Base-by-base conservation (phyloP, 1,140 invertebrate species). In the Lucilia cuprina region DNA sequence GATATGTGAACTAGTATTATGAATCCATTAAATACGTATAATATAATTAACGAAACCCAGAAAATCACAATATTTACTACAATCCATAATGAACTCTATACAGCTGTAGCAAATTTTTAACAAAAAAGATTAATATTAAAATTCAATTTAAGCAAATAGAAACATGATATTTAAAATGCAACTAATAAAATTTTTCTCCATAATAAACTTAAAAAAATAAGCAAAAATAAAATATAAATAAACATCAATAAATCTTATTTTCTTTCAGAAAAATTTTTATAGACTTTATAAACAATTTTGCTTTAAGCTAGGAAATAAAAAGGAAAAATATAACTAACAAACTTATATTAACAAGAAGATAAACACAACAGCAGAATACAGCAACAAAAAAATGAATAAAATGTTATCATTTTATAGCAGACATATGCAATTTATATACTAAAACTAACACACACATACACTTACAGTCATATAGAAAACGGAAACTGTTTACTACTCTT, bases 331-430 rank as follows among this genome's bases (percentile, higher is more conserved):
- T 21, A 19, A 70, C 8, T 7, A n/a, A 70, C 65, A 25, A 10
- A 70, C 9, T 70, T 12, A 70, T 12, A 21, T 70, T 21, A 60
- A 60, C 55, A 12, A 70, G 21, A 70, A 60, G n/a, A 14, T n/a
- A 3, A 30, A 30, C 1, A 30, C 25, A 30, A 30, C 25, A 30
- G 3, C 25, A 30, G 25, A 30, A 30, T 30, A 3, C 25, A 30
- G 25, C 14, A 60, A 60, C n/a, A 60, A 60, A 60, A 60, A 60
- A 60, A 60, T 60, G 14, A 19, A 70, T 21, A 70, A 70, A 70
- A 21, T 70, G 65, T 70, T 70, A 70, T 70, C 65, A 70, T 70
- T 70, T 70, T 70, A 70, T 70, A 21, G 65, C 65, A 70, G 65
- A 21, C 65, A 25, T 70, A 70, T 70, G 19, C 65, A 70, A 70